Conservation (phyloP, 2,113 vertebrate species). For the Campylorhamphus procurvoides region DNA sequence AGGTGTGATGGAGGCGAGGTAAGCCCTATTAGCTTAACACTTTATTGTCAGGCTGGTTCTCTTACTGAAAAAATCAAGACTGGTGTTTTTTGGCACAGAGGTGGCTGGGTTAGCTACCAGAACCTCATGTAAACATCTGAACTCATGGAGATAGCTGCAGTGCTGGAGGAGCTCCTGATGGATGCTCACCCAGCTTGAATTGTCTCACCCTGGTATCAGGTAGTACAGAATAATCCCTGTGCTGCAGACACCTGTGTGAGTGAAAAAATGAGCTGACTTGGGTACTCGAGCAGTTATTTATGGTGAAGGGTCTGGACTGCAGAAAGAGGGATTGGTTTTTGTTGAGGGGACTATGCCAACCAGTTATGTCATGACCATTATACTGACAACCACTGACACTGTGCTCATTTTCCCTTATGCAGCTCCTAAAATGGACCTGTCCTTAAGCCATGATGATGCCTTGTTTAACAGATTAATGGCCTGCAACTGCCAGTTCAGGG, state of each 20-base stretch:
- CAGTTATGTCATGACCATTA: not conserved
- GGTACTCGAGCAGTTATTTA: not conserved
- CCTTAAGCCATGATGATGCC: not conserved
- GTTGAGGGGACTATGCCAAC: not conserved
- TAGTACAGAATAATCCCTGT: not conserved
- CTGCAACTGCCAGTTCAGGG: not conserved
- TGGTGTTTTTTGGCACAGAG: not conserved
- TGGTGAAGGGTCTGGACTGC: not conserved
- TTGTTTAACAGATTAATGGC: not conserved
- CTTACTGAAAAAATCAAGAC: not conserved
- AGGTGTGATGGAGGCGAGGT: not conserved
- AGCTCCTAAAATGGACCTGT: not conserved
- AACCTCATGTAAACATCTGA: not conserved
- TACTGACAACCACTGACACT: not conserved
- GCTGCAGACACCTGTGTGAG: fast-evolving
- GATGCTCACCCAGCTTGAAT: fast-evolving
- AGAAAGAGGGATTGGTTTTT: not conserved
- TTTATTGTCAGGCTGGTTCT: not conserved
- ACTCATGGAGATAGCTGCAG: not conserved
- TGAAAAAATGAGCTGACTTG: not conserved
- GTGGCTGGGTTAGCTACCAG: not conserved
- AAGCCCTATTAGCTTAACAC: not conserved
- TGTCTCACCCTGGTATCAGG: not conserved
- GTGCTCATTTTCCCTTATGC: not conserved
- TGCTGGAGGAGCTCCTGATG: not conserved